phyloP scores from a whole-genome alignment of 2,888 invertebrate species.

The Cheilosia pagana region DNA sequence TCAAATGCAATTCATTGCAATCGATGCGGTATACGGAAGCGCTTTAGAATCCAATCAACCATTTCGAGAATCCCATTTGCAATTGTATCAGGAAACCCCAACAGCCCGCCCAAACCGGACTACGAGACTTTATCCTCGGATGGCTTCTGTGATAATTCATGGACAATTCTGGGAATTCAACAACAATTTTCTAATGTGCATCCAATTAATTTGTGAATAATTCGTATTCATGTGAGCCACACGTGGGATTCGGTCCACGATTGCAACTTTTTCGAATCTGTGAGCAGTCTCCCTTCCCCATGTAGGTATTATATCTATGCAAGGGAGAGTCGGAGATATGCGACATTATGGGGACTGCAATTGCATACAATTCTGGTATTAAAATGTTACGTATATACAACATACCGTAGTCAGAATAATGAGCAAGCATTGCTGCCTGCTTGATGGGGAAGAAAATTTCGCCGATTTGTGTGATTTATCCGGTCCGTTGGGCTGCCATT shows the following conservation, averaged over 20 bases:
- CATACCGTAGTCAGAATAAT: neutral
- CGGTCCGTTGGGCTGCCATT: conserved; percentile 27
- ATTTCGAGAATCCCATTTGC: conserved; percentile 55
- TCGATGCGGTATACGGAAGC: conserved; percentile 40
- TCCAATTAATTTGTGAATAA: conserved; percentile 54
- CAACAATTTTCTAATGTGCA: conserved; percentile 54
- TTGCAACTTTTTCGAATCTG: conserved; percentile 20
- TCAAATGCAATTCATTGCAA: conserved; percentile 66
- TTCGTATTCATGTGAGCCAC: conserved; percentile 10
- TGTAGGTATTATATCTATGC: too few relatives aligned
- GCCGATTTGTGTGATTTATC: conserved; percentile 44
- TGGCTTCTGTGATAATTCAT: conserved; percentile 13
- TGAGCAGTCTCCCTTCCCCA: too few relatives aligned
- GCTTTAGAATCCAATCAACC: conserved; percentile 65
- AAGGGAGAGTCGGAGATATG: neutral
- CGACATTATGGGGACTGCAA: conserved; percentile 2
- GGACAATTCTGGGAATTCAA: conserved; percentile 32
- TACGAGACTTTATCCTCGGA: neutral
- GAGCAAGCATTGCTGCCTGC: neutral
- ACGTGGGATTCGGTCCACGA: conserved; percentile 22
- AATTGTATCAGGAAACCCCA: conserved; percentile 39
- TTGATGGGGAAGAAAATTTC: conserved; percentile 33
- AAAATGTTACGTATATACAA: conserved; percentile 21
- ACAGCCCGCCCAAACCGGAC: conserved; percentile 1
- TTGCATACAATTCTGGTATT: conserved; percentile 1